Evolutionary conservation across 2,113 vertebrate genomes (phyloP), one percentile per base, ranked within the genome.

Genomic region (Nannobrachium achirus): DNA sequence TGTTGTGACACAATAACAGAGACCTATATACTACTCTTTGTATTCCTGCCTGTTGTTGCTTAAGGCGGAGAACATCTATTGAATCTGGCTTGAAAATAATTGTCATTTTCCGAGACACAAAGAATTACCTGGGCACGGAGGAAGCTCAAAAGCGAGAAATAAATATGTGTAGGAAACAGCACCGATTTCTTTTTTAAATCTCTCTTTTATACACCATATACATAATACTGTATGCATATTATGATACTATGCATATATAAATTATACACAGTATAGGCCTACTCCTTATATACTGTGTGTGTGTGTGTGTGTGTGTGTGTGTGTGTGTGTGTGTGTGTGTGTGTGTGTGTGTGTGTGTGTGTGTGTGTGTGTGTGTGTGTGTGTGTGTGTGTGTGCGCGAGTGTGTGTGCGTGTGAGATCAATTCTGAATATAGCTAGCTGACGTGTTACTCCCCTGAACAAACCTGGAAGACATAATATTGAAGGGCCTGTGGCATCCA

Each of bases 51-150:
- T 33, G 64, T 38, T 63, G 39, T 57, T 20, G 40, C 66, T 46
- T 49, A 67, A 61, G 58, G 55, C 10, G 57, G 63, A 55, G 58
- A 60, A 63, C 53, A 70, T 63, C 68, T 68, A 59, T 57, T 69
- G 45, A 63, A 64, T 70, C 69, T 70, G 25, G 58, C 46, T 44
- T 48, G 40, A 71, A 76, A 49, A 18, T 71, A 82, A 80, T 82
- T 52, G 79, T 79, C 64, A 67, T n/a, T 63, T 76, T 70, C 61
- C 44, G n/a, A 39, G 52, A 39, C 15, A 56, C 62, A 44, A 80
- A 75, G 78, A 78, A 82, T 78, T 78, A 72, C 49, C 20, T 38
- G 16, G 38, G 46, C 51, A 66, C 60, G 50, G 51, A 60, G 53
- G 46, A 70, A 10, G 20, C 44, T 20, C 19, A 64, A 15, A 52